Evolutionary conservation across 2,797 vertebrate genomes (phyloP), one percentile per base, ranked within the genome.

Genomic region (Benthosema pterotum): DNA sequence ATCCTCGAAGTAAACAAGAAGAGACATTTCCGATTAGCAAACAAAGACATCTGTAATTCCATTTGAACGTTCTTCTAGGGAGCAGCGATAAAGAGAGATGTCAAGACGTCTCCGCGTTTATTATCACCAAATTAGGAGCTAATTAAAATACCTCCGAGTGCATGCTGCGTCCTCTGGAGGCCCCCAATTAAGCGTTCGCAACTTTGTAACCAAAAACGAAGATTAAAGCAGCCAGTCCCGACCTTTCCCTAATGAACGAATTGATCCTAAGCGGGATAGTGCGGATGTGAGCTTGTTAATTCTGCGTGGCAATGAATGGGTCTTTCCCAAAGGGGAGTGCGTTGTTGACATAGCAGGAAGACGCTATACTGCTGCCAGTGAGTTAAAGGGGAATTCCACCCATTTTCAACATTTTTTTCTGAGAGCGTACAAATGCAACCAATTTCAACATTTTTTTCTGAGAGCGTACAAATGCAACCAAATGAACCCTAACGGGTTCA

Each of bases 41-140:
- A 77, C 82, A 74, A 83, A 55, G 51, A 82, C 61, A 74, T 65
- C 77, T 83, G 63, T 87, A 87, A 87, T 83, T 88, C 71, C 62
- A 79, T 85, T 77, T 67, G 61, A 67, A 70, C 76, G 74, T 80
- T 78, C 57, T 80, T 78, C 57, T 58, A 73, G 57, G 48, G 67
- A 78, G 74, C 72, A 76, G 52, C 69, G 67, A 84, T 82, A 72
- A 80, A 82, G 22, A 8, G 16, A n/a, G 52, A 73, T 68, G 43
- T 55, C 71, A 53, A n/a, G 57, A 63, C 45, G 71, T 52, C 59
- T 42, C 46, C 42, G 22, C 25, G 56, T 77, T 85, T 79, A 85
- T 85, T 79, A 85, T 86, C 72, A 74, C 25, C 38, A 81, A 78
- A 79, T 77, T 78, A 82, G 67, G 48, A 72, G 52, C 64, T 79